Percentiles rank a stretch among this genome's conserved stretches.
Conservation (phyloP, 2,888 invertebrate genomes). For the Drosophila leonis region DNA sequence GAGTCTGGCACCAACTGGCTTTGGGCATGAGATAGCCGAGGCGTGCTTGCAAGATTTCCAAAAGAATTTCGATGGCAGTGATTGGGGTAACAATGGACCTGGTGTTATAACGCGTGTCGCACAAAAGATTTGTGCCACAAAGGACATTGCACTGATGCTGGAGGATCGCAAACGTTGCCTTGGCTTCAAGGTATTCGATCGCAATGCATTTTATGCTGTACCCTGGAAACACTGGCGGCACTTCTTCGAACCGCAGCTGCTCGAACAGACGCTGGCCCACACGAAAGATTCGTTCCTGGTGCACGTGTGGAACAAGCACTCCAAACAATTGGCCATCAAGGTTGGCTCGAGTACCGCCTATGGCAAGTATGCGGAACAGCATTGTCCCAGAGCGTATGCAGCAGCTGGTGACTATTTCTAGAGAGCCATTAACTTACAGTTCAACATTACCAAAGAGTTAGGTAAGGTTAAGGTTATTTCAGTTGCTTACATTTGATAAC, state of each 20-base stretch:
- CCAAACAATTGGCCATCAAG: slow-evolving; percentile 69
- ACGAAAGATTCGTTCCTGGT: slow-evolving; percentile 78
- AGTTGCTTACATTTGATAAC: background rate
- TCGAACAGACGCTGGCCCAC: slow-evolving; percentile 82
- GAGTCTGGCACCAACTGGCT: slow-evolving; percentile 86
- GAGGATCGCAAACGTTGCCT: slow-evolving; percentile 86
- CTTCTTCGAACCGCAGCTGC: slow-evolving; percentile 87
- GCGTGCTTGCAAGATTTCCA: slow-evolving; percentile 87
- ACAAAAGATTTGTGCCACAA: slow-evolving; percentile 86
- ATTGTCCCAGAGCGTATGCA: slow-evolving; percentile 83
- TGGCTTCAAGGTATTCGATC: slow-evolving; percentile 89
- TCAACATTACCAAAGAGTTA: slow-evolving; percentile 51
- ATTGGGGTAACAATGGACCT: slow-evolving; percentile 87
- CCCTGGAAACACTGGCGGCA: slow-evolving; percentile 87
- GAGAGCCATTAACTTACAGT: background rate
- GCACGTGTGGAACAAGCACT: slow-evolving; percentile 84
- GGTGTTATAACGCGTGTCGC: slow-evolving; percentile 89
- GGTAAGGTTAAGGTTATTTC: background rate
- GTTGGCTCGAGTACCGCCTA: slow-evolving; percentile 84
- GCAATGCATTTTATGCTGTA: slow-evolving; percentile 89
- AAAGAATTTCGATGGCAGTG: slow-evolving; percentile 87
- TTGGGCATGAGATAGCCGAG: slow-evolving; percentile 88
- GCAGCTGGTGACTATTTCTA: slow-evolving; percentile 83
- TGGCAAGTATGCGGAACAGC: slow-evolving; percentile 80
- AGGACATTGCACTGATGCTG: slow-evolving; percentile 86